Evolutionary conservation across 2,888 invertebrate genomes (phyloP).

Genomic region (Xiphydria camelus): DNA sequence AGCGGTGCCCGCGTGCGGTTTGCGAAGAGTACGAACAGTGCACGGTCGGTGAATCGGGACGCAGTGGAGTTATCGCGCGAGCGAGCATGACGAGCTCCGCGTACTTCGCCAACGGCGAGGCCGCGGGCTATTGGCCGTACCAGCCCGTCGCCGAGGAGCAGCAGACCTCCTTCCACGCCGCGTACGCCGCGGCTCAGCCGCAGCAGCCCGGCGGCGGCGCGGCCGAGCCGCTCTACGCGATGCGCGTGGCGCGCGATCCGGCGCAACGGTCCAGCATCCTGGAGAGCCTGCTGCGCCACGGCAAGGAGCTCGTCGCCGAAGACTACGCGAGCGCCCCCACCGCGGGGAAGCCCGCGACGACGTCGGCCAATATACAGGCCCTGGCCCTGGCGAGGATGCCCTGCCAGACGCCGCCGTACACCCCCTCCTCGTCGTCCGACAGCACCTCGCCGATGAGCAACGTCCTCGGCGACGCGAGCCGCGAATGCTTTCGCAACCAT

Average conservation of each 20-base stretch:
- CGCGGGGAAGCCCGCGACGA: slow-evolving; percentile 9
- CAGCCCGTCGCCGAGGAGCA: slow-evolving; percentile 24
- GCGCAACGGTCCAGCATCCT: slow-evolving; percentile 33
- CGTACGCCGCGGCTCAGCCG: slow-evolving; percentile 9
- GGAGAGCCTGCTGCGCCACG: slow-evolving; percentile 40
- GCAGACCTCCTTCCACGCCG: slow-evolving; percentile 17
- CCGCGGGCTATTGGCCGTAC: slow-evolving; percentile 36
- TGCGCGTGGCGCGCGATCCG: not conserved
- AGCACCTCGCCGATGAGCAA: slow-evolving; percentile 33
- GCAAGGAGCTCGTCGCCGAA: slow-evolving; percentile 35
- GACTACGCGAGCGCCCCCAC: slow-evolving; percentile 20
- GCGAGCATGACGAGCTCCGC: slow-evolving; percentile 38
- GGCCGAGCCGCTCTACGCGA: slow-evolving; percentile 5
- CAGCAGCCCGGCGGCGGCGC: slow-evolving; percentile 12
- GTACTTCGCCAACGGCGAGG: slow-evolving; percentile 31
- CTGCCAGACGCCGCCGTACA: slow-evolving; percentile 39
- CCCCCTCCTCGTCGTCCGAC: slow-evolving; percentile 36
- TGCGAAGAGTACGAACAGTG: no score
- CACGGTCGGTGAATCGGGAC: no score
- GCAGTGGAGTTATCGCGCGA: no score
- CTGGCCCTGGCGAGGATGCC: no score
- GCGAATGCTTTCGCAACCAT: slow-evolving; percentile 24
- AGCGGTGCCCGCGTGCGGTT: no score
- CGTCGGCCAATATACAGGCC: no score
- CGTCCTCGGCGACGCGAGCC: slow-evolving; percentile 26